Evolutionary conservation across 92 coral and sea anemone species (phyloP), one percentile per base, ranked within the genome.

Genomic region (Siderastrea radians): DNA sequence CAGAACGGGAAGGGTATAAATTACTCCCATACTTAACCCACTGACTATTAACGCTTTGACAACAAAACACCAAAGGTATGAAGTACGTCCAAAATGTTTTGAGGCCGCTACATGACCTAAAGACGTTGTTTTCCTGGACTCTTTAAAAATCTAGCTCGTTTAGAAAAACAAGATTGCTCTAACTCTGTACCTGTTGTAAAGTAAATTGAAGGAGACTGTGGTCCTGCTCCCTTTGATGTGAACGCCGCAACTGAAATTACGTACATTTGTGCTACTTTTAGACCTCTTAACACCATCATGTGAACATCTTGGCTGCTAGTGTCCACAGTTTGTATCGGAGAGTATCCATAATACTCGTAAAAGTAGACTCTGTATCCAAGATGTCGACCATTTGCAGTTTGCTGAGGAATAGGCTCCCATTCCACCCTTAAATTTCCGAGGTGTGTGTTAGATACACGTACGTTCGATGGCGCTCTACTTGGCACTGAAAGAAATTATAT

Each of bases 301-400:
- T 46, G 68, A 47, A 78, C 71, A 47, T 61, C 49, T 19, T 70
- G n/a, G 45, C 82, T 8, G 5, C 13, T 78, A 16, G 70, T 78
- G 43, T 78, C 47, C 8, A 78, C 69, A 43, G 5, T 43, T 8
- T 46, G 43, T 14, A 9, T 59, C 38, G 16, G 11, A 52, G 38
- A 26, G 38, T 44, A 8, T 10, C 45, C 16, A 49, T 60, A 3
- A 16, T 49, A 59, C 70, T 78, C 82, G 0, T 62, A 8, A 46
- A 12, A 61, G 55, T 45, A 78, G 49, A 78, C 70, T 62, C 68
- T 61, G 49, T 78, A 78, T 14, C 82, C 82, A 55, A 78, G 82
- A 0, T 60, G 14, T 60, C 49, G n/a, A 8, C 70, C 82, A 49
- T 78, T 61, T 7, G 57, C 82, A 14, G 50, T 59, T 43, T 48